Conservation (phyloP, 2,113 vertebrate species). For the Hepsetus odoe region DNA sequence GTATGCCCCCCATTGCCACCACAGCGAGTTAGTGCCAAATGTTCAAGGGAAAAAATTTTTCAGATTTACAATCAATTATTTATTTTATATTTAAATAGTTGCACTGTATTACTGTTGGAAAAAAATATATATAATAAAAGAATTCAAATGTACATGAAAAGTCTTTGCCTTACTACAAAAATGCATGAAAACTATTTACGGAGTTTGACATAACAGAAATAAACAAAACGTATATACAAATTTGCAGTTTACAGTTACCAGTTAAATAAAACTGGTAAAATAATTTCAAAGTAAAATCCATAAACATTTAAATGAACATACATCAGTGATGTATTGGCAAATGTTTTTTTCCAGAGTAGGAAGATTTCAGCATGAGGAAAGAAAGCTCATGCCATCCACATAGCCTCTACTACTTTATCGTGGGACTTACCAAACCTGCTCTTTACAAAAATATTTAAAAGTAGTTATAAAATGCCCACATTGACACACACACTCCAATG, state of each 20-base stretch:
- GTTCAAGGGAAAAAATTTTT: neutral
- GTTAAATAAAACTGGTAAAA: slow-evolving; percentile 65
- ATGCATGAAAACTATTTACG: slow-evolving; percentile 8
- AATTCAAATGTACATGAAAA: slow-evolving; percentile 22
- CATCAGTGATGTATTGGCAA: slow-evolving; percentile 53
- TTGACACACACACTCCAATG: slow-evolving; percentile 51
- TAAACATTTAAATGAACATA: slow-evolving; percentile 45
- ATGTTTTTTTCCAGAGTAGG: neutral
- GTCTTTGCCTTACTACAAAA: slow-evolving; percentile 29
- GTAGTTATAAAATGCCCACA: slow-evolving; percentile 69
- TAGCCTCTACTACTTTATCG: slow-evolving; percentile 21
- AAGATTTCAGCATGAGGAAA: neutral
- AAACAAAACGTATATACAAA: slow-evolving; percentile 32
- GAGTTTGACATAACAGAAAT: slow-evolving; percentile 19
- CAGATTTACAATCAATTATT: slow-evolving; percentile 44
- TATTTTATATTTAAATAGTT: slow-evolving; percentile 56
- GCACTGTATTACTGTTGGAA: slow-evolving; percentile 43
- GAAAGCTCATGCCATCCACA: neutral
- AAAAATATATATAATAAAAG: slow-evolving; percentile 32
- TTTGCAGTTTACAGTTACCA: slow-evolving; percentile 62
- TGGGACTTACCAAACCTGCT: slow-evolving; percentile 56
- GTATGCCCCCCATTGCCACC: too few species aligned
- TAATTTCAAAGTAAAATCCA: neutral
- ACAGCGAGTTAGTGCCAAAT: neutral
- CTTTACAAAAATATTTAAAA: slow-evolving; percentile 76